A percentile compares a stretch with the other conserved stretches of the same genome.
Evolutionary conservation across 2,113 vertebrate species (phyloP).

Genomic region (Lepisosteus osseus): DNA sequence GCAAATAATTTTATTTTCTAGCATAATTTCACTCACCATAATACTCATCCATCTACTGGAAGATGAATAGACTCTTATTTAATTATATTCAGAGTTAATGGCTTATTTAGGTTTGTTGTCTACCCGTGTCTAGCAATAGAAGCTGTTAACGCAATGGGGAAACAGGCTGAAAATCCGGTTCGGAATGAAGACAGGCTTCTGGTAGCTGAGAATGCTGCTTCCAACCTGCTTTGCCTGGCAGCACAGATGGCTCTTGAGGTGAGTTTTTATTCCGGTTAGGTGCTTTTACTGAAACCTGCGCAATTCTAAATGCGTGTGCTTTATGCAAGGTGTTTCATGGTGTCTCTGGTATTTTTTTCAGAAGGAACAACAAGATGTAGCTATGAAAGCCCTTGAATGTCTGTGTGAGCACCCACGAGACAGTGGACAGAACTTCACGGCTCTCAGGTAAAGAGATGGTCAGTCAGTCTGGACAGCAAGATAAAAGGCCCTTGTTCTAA

Average conservation of each 20-base stretch:
- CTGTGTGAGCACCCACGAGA: slow-evolving; percentile 73
- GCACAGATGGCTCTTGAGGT: slow-evolving; percentile 89
- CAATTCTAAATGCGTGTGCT: not conserved
- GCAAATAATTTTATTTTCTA: too few species aligned
- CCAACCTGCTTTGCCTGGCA: slow-evolving; percentile 72
- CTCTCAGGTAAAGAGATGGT: slow-evolving; percentile 71
- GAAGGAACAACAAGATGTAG: slow-evolving; percentile 71
- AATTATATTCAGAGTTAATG: not conserved
- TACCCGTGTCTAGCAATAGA: slow-evolving; percentile 64
- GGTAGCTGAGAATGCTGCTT: slow-evolving; percentile 53
- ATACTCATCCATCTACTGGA: too few species aligned
- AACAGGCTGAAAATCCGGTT: slow-evolving; percentile 44
- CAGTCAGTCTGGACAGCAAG: too few species aligned
- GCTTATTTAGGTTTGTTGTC: not conserved
- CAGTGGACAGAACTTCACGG: slow-evolving; percentile 62
- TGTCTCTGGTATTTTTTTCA: slow-evolving; percentile 52
- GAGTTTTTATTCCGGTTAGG: slow-evolving; percentile 21
- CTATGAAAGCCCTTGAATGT: slow-evolving; percentile 76
- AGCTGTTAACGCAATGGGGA: slow-evolving; percentile 65
- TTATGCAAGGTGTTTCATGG: not conserved
- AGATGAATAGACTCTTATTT: too few species aligned
- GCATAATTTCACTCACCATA: too few species aligned
- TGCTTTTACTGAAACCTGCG: not conserved
- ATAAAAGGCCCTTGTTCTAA: too few species aligned
- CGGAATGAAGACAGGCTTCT: slow-evolving; percentile 45